Evolutionary conservation across 2,888 invertebrate genomes (phyloP).

Genomic region (Ochropleura leucogaster): DNA sequence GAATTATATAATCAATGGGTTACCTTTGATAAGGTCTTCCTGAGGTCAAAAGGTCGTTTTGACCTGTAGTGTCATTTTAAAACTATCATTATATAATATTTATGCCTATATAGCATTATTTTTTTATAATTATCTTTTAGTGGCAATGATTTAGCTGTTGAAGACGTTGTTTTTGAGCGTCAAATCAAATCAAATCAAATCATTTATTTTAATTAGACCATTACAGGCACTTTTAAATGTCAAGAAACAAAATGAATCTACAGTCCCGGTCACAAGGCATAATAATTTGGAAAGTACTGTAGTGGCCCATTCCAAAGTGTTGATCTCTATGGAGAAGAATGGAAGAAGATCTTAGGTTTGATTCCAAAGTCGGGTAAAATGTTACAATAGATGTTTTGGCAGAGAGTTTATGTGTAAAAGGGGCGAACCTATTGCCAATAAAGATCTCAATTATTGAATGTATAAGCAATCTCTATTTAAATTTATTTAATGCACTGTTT

Average conservation of each 20-base stretch:
- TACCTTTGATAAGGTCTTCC: conserved; percentile 18
- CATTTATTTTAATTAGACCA: too few species aligned
- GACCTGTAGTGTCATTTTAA: conserved; percentile 12
- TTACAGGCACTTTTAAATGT: too few species aligned
- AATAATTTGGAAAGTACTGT: too few species aligned
- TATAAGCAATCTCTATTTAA: too few species aligned
- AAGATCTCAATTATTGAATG: too few species aligned
- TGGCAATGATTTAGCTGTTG: neutral
- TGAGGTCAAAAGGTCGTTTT: conserved; percentile 30
- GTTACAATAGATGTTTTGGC: neutral
- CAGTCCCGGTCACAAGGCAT: too few species aligned
- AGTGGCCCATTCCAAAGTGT: too few species aligned
- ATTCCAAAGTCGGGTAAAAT: neutral
- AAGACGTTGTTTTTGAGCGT: neutral
- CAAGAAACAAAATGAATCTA: too few species aligned
- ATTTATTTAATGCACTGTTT: too few species aligned
- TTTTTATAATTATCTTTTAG: neutral
- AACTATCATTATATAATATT: neutral
- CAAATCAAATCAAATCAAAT: too few species aligned
- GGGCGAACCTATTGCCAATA: too few species aligned
- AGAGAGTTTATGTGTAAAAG: neutral
- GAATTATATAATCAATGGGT: conserved; percentile 26
- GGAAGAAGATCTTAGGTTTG: neutral
- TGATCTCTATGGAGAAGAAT: too few species aligned
- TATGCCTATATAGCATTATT: neutral